Evolutionary conservation across 2,797 vertebrate species (phyloP), one percentile per base, ranked within the genome.

Genomic region (Cirrhinus mrigala): DNA sequence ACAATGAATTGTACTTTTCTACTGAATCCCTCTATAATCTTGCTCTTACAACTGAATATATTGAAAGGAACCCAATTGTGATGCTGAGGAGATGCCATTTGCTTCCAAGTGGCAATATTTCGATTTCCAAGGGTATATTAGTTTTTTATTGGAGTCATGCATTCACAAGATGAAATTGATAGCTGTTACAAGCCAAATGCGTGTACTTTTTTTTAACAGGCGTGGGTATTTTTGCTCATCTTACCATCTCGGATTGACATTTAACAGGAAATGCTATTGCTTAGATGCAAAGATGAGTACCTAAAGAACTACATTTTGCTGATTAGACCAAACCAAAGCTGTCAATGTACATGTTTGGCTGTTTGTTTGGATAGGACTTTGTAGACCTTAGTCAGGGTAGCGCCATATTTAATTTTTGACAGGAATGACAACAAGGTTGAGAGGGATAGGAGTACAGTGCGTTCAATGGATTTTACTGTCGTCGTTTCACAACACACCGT

Each of bases 91-190:
- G 15, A 60, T 77, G 75, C 33, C 8, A 54, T 40, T 7, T 6
- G 75, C 75, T 77, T 77, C 54, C 75, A 77, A 60, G 22, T 60
- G 7, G 54, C 54, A 60, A 44, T 40, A 60, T 78, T 77, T 60
- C 1, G 14, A 44, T 60, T 44, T 77, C 16, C 8, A 77, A 24
- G 44, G 54, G 20, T 37, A 76, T 60, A 60, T 60, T 77, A 14
- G 20, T 14, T 18, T 77, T 37, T 60, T 77, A 60, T 58, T 77
- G 33, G 54, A 44, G 33, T 60, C 33, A 58, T 58, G 54, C 20
- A 58, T 77, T 6, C 22, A 16, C 33, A 60, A 22, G 37, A 24
- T 44, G 14, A 58, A 77, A 58, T 77, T 15, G 16, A 58, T 54
- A 56, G 20, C 10, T 6, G 18, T 58, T 37, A 58, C 33, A 22